Evolutionary conservation across 2,113 vertebrate species (phyloP).

Genomic region (Poeciliopsis prolifica): DNA sequence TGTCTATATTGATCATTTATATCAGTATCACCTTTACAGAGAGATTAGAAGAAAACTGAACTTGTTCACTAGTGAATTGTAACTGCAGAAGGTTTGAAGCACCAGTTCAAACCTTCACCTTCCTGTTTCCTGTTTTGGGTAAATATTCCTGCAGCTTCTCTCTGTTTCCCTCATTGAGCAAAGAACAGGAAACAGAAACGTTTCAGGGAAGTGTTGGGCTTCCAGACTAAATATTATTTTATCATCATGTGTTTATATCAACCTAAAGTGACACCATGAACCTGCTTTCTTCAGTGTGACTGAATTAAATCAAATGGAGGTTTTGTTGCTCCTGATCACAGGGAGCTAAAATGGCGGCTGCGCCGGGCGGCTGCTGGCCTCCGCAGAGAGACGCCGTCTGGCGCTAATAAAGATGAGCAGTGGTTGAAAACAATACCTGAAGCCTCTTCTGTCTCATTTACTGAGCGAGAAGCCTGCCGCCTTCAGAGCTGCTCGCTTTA

Average conservation of each 20-base stretch:
- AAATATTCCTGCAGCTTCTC: too few species aligned
- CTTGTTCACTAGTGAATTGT: too few species aligned
- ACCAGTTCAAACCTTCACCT: too few species aligned
- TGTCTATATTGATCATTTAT: too few species aligned
- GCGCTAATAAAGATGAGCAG: background rate
- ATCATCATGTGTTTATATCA: background rate
- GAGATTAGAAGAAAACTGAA: too few species aligned
- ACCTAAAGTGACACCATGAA: background rate
- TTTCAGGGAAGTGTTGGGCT: too few species aligned
- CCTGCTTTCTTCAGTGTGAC: background rate
- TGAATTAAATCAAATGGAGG: background rate
- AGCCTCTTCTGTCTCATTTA: slow-evolving; percentile 8
- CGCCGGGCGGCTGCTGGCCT: background rate
- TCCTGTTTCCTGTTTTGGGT: too few species aligned
- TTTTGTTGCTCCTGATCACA: background rate
- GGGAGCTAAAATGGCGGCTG: background rate
- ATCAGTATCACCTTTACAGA: too few species aligned
- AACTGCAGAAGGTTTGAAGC: too few species aligned
- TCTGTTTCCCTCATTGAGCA: too few species aligned
- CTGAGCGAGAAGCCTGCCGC: background rate
- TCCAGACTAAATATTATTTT: background rate
- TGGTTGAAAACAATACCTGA: slow-evolving; percentile 18
- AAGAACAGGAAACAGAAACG: too few species aligned
- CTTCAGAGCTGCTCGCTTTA: background rate
- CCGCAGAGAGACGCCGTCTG: background rate